Base-by-base conservation (phyloP, 2,113 vertebrate species). In the Orthonyx spaldingii region DNA sequence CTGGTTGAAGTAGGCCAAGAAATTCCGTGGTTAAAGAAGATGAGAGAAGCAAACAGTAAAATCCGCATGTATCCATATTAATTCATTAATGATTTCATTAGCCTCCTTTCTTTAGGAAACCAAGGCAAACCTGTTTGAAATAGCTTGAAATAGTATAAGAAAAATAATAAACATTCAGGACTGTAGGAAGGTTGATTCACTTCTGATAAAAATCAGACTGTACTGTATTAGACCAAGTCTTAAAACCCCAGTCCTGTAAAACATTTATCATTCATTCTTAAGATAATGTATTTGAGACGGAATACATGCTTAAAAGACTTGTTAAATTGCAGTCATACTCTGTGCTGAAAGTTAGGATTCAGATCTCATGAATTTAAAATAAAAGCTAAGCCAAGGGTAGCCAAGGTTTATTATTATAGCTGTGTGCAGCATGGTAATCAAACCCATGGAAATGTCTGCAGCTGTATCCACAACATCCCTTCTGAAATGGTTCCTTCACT, bases 301-400 rank as follows among this genome's bases (percentile, higher is more conserved):
- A 80, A 79, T 28, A 61, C 33, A 66, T 39, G 83, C 33, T 65
- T 88, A 86, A 80, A 88, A 81, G 68, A 32, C 52, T 74, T 63
- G 47, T 46, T 80, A 94, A 94, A 82, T 46, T 77, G 71, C 76
- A 70, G 39, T 66, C 64, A 82, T 28, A 57, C 32, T 94, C 82
- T 46, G 33, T 35, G 50, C 49, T 55, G 35, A 55, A 89, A 93
- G 37, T 63, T 39, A 79, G 46, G 50, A 91, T 88, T 72, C 66
- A 55, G 35, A 61, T 66, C n/a, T 60, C 60, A 90, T 14, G 47
- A 90, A 94, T 86, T 90, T 88, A 92, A 92, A 95, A 86, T 63
- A 93, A 84, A 66, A 92, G 37, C 61, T 86, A 81, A 95, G 80
- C 71, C 72, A 87, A 84, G 85, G n/a, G 12, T 81, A 92, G 59